phyloP scores from a whole-genome alignment of 2,113 vertebrate genomes.

The Cheilinus undulatus region DNA sequence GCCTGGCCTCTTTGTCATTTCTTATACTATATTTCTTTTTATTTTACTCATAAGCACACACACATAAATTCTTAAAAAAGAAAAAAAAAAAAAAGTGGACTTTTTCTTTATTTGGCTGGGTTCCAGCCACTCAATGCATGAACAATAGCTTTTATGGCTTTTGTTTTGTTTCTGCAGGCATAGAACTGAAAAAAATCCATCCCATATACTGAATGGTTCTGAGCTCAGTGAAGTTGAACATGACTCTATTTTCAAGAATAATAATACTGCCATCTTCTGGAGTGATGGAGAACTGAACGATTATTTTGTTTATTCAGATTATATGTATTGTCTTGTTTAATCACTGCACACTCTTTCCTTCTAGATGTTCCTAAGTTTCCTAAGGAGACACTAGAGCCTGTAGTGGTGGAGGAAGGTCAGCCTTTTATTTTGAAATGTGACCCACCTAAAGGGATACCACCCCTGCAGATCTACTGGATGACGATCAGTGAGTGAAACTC shows the following conservation, averaged over 20 bases:
- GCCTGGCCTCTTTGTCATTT: constrained; percentile 63
- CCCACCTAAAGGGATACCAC: constrained; percentile 93
- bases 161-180: constrained; percentile 48
- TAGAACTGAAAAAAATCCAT: constrained; percentile 27
- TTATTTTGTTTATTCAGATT: background rate
- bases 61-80: constrained; percentile 66
- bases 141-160: constrained; percentile 35
- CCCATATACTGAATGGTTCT: constrained; percentile 20
- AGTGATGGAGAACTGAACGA: background rate
- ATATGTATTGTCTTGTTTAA: background rate
- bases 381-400: constrained; percentile 92
- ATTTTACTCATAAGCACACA: constrained; percentile 52
- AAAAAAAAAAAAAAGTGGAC: constrained; percentile 38
- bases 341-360: background rate
- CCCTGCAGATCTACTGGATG: constrained; percentile 97
- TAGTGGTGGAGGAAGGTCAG: constrained; percentile 91
- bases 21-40: constrained; percentile 64
- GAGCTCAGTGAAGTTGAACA: background rate
- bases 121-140: constrained; percentile 41
- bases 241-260: constrained; percentile 10
- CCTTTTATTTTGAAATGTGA: constrained; percentile 89
- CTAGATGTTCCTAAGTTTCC: constrained; percentile 95
- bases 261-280: constrained; percentile 74
- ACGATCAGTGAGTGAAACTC: constrained; percentile 89
- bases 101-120: constrained; percentile 52